Base-by-base conservation (phyloP, 2,888 invertebrate species). In the Lasioglossum pauxillum region DNA sequence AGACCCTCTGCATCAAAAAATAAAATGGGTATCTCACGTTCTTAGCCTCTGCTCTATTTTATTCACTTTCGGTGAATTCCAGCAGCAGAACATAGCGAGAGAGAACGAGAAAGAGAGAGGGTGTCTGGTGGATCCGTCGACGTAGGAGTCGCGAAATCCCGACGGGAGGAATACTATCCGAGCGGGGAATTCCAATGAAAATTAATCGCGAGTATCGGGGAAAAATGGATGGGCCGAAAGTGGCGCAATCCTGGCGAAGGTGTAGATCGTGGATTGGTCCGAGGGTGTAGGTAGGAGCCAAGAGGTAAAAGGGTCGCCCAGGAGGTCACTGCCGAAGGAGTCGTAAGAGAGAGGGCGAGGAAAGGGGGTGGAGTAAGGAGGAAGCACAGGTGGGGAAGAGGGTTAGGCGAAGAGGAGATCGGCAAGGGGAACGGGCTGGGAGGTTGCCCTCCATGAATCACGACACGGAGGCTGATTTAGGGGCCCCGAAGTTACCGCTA, bases 391-490 rank as follows among this genome's bases (percentile, higher is more conserved):
- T 44, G 81, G 78, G 86, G 77, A 74, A 69, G 88, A 82, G 87
- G 88, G 90, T 71, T 78, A 80, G 92, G 91, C 88, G 53, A 53
- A 53, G 91, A 92, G 93, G 78, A 93, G 93, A 75, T 77, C 82
- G 82, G 84, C 80, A 83, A 73, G 80, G 87, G 82, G 88, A 83
- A 86, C 84, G 90, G 87, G 92, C 91, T 90, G 92, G 93, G 93
- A 94, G 94, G 93, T 94, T 94, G 94, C 95, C 94, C 94, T 94
- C 95, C 94, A 95, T 95, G 94, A 95, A 95, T 95, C 95, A 95
- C 95, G 95, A 94, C 94, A 93, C 94, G 91, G 93, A 93, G 94
- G 93, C 94, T 95, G 95, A 95, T 95, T 95, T 95, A 95, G 94
- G 93, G 93, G 95, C 93, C 92, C 94, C 93, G 94, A 93, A 95